Percentiles rank a stretch among this genome's conserved stretches.
These are phyloP conservation scores for Scatophagus argus DNA, from an alignment of 2,113 vertebrate species.

Conservation along the genomic window DNA sequence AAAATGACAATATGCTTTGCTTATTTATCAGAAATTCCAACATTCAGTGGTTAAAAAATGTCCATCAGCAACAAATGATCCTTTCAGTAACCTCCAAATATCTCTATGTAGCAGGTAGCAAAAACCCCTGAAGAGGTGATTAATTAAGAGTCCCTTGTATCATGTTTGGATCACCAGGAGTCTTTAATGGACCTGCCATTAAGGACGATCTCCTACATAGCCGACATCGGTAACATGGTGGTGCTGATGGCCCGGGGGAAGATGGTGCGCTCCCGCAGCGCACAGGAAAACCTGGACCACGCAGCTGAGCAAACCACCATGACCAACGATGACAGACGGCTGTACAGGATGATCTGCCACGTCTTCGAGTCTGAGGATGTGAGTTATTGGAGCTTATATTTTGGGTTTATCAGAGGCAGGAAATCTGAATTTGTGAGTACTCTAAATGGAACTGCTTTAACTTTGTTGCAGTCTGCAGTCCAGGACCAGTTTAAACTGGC, in stretches of 20 bases:
- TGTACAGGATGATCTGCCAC: constrained; percentile 98
- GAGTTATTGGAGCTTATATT: too few relatives aligned
- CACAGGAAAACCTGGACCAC: constrained; percentile 91
- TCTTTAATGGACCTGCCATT: constrained; percentile 97
- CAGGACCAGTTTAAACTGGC: too few relatives aligned
- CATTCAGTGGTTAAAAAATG: not conserved
- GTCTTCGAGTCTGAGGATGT: constrained; percentile 98
- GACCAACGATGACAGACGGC: constrained; percentile 88
- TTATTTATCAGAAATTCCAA: not conserved
- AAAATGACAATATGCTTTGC: too few relatives aligned
- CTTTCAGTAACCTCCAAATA: not conserved
- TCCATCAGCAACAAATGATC: not conserved
- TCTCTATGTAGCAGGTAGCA: not conserved
- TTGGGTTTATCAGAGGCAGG: too few relatives aligned
- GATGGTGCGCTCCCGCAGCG: constrained; percentile 88
- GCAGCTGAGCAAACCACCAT: constrained; percentile 83
- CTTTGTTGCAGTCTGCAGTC: too few relatives aligned
- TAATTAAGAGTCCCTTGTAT: not conserved
- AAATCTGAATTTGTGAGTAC: too few relatives aligned
- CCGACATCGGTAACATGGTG: constrained; percentile 97
- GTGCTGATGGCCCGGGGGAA: constrained; percentile 96
- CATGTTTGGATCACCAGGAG: constrained; percentile 82
- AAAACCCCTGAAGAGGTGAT: not conserved
- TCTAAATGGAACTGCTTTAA: too few relatives aligned
- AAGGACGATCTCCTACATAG: constrained; percentile 97